These are phyloP conservation scores for Sciurus vulgaris DNA, from an alignment of 2,797 vertebrate species.

Conservation along the genomic window DNA sequence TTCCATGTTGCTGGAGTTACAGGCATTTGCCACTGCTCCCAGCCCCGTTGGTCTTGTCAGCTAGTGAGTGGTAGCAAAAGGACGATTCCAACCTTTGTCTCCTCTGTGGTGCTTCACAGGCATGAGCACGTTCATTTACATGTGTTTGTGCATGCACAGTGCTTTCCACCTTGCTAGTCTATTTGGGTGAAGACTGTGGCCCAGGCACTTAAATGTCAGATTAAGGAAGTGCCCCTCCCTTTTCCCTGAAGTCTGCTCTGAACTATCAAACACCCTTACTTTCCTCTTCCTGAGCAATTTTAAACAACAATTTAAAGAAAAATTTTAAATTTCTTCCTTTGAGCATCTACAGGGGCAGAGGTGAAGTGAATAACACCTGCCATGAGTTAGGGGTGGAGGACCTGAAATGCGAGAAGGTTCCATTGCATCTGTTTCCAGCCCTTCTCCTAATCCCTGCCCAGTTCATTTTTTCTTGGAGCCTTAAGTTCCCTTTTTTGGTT, in stretches of 20 bases:
- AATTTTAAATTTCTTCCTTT: not conserved
- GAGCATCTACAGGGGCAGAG: not conserved
- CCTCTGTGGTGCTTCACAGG: not conserved
- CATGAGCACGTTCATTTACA: not conserved
- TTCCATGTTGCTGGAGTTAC: no score
- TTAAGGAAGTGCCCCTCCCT: conserved; percentile 47
- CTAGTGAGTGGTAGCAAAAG: not conserved
- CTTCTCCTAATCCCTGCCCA: not conserved
- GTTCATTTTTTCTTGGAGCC: not conserved
- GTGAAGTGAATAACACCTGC: not conserved
- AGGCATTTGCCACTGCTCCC: no score
- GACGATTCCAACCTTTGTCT: not conserved
- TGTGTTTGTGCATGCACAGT: not conserved
- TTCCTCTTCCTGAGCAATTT: not conserved
- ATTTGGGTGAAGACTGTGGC: not conserved
- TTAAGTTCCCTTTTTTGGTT: conserved; percentile 27
- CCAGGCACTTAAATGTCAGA: not conserved
- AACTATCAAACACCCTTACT: not conserved
- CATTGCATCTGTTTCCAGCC: not conserved
- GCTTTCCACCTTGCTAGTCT: not conserved
- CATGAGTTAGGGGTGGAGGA: not conserved
- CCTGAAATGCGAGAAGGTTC: not conserved
- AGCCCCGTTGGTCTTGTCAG: not conserved
- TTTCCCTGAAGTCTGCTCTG: not conserved
- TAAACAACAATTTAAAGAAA: not conserved